A percentile compares a stretch with the other conserved stretches of the same genome.
phyloP scores from a whole-genome alignment of 1,140 invertebrate genomes.

The Drosophila funebris region DNA sequence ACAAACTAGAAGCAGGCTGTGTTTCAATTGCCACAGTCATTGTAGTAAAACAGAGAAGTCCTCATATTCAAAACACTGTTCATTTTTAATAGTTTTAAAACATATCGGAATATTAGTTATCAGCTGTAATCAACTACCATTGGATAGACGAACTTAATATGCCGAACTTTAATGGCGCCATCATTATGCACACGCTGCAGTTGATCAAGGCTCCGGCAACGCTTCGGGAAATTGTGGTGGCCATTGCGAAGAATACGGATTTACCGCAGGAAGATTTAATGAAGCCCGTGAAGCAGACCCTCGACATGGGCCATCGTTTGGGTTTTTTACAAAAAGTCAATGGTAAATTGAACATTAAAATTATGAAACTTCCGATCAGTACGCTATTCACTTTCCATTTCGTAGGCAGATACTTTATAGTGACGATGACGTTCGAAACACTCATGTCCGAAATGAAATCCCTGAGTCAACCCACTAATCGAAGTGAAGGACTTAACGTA shows the following conservation, averaged over 20 bases:
- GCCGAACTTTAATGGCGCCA: conserved; percentile 70
- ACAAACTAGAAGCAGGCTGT: too few species aligned
- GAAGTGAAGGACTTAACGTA: neutral
- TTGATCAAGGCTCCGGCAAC: conserved; percentile 53
- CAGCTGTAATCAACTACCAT: neutral
- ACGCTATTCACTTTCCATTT: neutral
- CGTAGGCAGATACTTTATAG: conserved; percentile 55
- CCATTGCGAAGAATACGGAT: conserved; percentile 55
- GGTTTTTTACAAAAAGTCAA: conserved; percentile 61
- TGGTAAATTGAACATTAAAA: conserved; percentile 23
- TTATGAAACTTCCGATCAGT: neutral
- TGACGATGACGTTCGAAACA: conserved; percentile 46
- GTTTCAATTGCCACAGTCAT: neutral
- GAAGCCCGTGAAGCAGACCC: conserved; percentile 56
- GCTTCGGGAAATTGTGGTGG: conserved; percentile 53
- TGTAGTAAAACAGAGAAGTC: neutral
- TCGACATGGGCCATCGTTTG: conserved; percentile 48
- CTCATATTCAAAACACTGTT: conserved; percentile 1
- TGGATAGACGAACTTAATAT: conserved; percentile 15
- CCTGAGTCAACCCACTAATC: neutral
- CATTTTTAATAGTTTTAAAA: conserved; percentile 12
- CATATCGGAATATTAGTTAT: neutral
- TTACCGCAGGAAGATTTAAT: conserved; percentile 44
- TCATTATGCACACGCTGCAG: conserved; percentile 59
- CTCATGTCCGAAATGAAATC: conserved; percentile 32